Percentiles rank a stretch among this genome's conserved stretches.
These are phyloP conservation scores for Hemichromis elongatus DNA, from an alignment of 2,113 vertebrate species.

Conservation along the genomic window DNA sequence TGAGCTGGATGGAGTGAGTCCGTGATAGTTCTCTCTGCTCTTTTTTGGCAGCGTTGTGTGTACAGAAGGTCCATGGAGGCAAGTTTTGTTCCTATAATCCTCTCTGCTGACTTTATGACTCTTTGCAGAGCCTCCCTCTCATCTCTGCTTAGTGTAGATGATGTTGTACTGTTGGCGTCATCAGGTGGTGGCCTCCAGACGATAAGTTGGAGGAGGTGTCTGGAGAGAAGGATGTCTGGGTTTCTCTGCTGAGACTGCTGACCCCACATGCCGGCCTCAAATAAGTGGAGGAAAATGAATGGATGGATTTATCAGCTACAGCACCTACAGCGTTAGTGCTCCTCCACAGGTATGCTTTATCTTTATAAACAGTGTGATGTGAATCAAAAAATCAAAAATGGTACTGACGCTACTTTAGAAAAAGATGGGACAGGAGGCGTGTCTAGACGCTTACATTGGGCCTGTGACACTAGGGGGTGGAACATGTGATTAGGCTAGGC, in stretches of 20 bases:
- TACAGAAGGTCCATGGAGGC: too few species aligned
- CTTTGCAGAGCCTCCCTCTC: too few species aligned
- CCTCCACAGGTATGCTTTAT: not conserved
- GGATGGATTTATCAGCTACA: not conserved
- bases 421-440: rapidly evolving
- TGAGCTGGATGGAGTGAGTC: too few species aligned
- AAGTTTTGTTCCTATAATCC: too few species aligned
- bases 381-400: not conserved
- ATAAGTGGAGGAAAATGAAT: not conserved
- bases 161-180: not conserved
- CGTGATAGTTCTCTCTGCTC: too few species aligned
- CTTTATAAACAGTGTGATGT: not conserved
- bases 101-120: too few species aligned
- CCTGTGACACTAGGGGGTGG: not conserved
- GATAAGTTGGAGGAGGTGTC: not conserved
- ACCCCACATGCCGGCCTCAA: rapidly evolving
- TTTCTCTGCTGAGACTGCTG: not conserved
- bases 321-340: not conserved
- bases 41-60: too few species aligned
- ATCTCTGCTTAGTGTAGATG: not conserved
- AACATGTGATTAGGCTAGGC: rapidly evolving
- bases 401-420: not conserved
- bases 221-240: not conserved
- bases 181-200: not conserved
- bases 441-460: not conserved